A percentile compares a stretch with the other conserved stretches of the same genome.
These are phyloP conservation scores for Nemotelus pantherinus DNA, from an alignment of 2,888 invertebrate genomes.

Conservation along the genomic window DNA sequence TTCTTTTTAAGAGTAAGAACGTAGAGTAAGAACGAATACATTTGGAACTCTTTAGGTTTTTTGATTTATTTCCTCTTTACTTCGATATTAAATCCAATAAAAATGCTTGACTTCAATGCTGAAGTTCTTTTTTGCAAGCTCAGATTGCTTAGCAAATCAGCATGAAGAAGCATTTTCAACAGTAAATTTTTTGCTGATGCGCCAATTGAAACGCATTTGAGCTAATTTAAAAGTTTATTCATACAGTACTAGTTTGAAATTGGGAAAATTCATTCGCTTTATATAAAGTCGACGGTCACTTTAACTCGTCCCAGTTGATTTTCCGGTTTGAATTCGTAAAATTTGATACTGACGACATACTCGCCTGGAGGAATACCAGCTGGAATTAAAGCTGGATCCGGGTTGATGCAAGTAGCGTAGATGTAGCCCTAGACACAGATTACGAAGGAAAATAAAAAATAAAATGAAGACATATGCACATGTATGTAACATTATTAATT, in stretches of 20 bases:
- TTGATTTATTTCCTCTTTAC: no score
- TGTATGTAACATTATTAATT: constrained; percentile 25
- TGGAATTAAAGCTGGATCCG: constrained; percentile 44
- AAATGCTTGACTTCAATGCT: no score
- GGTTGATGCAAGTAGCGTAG: constrained; percentile 40
- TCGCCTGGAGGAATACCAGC: constrained; percentile 34
- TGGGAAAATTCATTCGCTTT: neutral
- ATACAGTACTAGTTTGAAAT: neutral
- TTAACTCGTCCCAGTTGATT: constrained; percentile 37
- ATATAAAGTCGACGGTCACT: constrained; percentile 7
- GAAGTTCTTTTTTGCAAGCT: no score
- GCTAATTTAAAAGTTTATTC: neutral
- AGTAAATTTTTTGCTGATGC: no score
- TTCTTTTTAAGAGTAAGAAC: no score
- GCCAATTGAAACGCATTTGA: no score
- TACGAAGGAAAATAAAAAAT: neutral
- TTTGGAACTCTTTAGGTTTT: no score
- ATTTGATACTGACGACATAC: constrained; percentile 25
- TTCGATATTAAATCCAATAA: no score
- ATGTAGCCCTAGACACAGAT: constrained; percentile 40
- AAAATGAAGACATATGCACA: neutral
- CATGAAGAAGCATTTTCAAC: no score
- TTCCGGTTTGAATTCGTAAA: constrained; percentile 38
- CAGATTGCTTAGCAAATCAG: no score
- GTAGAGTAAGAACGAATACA: no score